phyloP scores from a whole-genome alignment of 2,797 vertebrate genomes.

The Eulemur coronatus region DNA sequence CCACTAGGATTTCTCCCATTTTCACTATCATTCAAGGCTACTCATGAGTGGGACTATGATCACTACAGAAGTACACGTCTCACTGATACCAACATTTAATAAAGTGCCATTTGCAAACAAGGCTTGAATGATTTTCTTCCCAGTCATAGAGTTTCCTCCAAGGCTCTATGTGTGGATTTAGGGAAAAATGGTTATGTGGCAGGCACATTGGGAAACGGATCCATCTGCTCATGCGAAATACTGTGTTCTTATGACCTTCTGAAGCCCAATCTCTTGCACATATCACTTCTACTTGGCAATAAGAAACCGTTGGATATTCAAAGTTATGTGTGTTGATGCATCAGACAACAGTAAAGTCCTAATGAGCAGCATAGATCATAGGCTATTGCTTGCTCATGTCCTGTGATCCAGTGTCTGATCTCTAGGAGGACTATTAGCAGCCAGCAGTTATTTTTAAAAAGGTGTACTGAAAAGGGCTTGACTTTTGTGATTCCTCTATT shows the following conservation, averaged over 20 bases:
- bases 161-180: neutral
- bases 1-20: neutral
- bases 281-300: neutral
- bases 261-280: neutral
- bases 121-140: constrained; percentile 4
- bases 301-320: neutral
- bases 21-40: neutral
- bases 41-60: neutral
- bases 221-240: neutral
- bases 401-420: neutral
- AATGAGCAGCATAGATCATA: neutral
- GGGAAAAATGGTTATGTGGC: neutral
- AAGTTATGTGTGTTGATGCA: neutral
- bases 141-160: neutral
- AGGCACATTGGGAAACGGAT: neutral
- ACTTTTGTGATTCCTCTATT: neutral
- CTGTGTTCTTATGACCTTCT: neutral
- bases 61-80: neutral
- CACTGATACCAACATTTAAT: constrained; percentile 3
- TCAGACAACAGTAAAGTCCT: neutral
- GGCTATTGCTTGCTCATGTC: neutral
- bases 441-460: neutral
- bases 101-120: constrained; percentile 15
- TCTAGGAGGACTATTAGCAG: neutral
- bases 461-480: neutral